phyloP scores from a whole-genome alignment of 2,797 vertebrate genomes.

The Stomatorhinus walkeri region DNA sequence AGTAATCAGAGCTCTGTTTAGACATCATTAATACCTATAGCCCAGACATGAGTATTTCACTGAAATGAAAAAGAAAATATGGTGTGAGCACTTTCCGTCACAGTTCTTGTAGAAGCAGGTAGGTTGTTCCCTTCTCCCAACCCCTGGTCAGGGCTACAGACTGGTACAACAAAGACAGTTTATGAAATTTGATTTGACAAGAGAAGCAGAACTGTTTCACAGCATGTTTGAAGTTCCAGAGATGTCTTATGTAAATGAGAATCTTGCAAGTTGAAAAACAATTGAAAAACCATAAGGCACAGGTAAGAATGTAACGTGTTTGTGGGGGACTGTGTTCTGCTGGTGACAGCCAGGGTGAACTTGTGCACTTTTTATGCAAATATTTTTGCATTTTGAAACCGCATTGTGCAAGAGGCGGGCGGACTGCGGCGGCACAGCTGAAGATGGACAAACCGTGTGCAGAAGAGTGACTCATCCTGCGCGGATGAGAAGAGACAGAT shows the following conservation, averaged over 20 bases:
- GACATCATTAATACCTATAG: neutral
- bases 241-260: neutral
- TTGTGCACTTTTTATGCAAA: neutral
- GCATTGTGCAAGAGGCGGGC: neutral
- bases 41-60: neutral
- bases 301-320: neutral
- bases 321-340: neutral
- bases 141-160: neutral
- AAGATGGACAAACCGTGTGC: neutral
- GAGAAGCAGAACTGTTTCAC: neutral
- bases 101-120: neutral
- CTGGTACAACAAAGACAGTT: neutral
- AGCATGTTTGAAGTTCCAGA: neutral
- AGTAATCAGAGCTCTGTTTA: neutral
- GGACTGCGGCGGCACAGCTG: neutral
- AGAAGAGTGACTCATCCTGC: neutral
- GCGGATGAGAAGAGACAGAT: neutral
- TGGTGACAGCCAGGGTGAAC: neutral
- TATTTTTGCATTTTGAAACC: neutral
- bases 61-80: neutral
- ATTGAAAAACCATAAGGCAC: neutral
- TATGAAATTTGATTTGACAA: neutral
- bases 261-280: neutral
- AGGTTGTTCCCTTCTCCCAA: neutral
- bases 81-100: neutral